Conservation (phyloP, 2,113 vertebrate genomes). For the Agapornis roseicollis region DNA sequence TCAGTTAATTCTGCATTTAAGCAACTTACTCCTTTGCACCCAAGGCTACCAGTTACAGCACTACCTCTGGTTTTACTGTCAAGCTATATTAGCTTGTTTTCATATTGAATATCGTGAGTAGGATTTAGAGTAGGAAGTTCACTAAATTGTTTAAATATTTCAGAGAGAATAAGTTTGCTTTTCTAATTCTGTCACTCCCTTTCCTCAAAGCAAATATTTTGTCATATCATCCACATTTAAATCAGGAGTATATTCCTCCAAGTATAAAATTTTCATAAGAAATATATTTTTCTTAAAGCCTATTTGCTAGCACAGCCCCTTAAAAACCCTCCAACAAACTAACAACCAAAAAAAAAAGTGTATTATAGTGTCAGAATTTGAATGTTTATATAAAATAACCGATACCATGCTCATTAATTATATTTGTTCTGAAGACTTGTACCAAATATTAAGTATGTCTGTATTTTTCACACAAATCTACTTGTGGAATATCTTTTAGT, state of each 20-base stretch:
- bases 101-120: not conserved
- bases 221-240: not conserved
- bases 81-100: conserved; percentile 21
- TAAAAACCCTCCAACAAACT: not conserved
- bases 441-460: not conserved
- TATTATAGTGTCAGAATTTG: not conserved
- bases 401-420: not conserved
- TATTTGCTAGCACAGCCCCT: not conserved
- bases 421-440: not conserved
- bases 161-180: conserved; percentile 21
- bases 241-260: not conserved
- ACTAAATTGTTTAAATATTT: conserved; percentile 47
- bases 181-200: not conserved
- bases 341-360: not conserved
- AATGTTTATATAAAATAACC: not conserved
- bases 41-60: not conserved
- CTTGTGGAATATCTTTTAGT: not conserved
- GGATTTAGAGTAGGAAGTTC: conserved; percentile 25
- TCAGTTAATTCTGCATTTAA: not conserved
- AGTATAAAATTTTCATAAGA: not conserved
- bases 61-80: conserved; percentile 35
- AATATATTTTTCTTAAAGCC: not conserved
- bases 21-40: not conserved
- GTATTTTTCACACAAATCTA: not conserved
- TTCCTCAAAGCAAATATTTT: conserved; percentile 6